A percentile compares a stretch with the other conserved stretches of the same genome.
Conservation (phyloP, 2,113 vertebrate genomes). For the Gallinago media region DNA sequence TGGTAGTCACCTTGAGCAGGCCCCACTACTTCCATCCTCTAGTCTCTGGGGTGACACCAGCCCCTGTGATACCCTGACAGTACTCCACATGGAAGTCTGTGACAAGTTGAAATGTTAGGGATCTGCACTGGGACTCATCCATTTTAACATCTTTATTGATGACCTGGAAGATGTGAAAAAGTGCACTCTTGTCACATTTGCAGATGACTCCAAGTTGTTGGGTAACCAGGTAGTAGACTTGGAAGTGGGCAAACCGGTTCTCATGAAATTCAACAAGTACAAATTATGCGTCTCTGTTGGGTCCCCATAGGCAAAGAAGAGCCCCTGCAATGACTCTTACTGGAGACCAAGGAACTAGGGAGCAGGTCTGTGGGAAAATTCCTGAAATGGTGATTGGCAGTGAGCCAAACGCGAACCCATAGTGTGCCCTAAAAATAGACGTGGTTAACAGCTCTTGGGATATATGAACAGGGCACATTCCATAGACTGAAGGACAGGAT, state of each 20-base stretch:
- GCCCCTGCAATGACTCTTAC: not conserved
- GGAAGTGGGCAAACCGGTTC: not conserved
- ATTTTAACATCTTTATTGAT: not conserved
- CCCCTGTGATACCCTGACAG: not conserved
- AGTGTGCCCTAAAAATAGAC: not conserved
- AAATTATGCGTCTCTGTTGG: not conserved
- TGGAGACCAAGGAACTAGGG: not conserved
- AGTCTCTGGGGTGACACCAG: not conserved
- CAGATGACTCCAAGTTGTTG: not conserved
- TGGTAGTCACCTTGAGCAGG: not conserved
- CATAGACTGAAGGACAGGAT: not conserved
- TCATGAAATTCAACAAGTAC: not conserved
- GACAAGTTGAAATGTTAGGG: not conserved
- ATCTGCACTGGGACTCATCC: not conserved
- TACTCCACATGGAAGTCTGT: not conserved
- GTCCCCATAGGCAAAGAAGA: not conserved
- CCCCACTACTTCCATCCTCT: fast-evolving
- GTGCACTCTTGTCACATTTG: not conserved
- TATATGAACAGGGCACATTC: fast-evolving
- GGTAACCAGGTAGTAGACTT: not conserved
- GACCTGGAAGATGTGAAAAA: not conserved
- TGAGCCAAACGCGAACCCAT: not conserved
- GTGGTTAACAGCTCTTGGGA: not conserved
- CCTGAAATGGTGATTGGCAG: not conserved
- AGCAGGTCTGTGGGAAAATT: not conserved